Evolutionary conservation across 2,888 invertebrate genomes (phyloP).

Genomic region (Hololepta plana): DNA sequence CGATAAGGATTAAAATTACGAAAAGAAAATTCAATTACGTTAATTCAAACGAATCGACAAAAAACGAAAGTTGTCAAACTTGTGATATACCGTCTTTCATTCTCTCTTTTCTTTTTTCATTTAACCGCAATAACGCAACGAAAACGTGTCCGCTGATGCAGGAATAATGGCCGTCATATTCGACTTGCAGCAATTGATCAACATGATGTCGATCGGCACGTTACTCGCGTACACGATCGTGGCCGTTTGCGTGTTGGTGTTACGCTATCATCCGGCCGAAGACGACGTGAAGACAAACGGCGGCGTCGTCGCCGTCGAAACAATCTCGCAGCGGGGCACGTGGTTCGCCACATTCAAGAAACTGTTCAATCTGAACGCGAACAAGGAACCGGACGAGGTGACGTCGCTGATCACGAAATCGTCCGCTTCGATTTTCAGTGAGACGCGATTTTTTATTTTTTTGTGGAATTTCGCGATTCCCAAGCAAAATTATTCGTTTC

Average conservation of each 20-base stretch:
- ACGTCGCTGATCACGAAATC: slow-evolving; percentile 48
- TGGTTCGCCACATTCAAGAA: slow-evolving; percentile 24
- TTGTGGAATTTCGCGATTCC: background rate
- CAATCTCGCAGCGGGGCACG: slow-evolving; percentile 7
- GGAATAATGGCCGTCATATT: slow-evolving; percentile 77
- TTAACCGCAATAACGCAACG: too few relatives aligned
- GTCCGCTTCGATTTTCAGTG: slow-evolving; percentile 36
- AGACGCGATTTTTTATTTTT: slow-evolving; percentile 18
- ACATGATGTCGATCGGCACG: slow-evolving; percentile 94
- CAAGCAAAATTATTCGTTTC: slow-evolving; percentile 41
- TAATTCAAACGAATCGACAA: too few relatives aligned
- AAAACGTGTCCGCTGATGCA: too few relatives aligned
- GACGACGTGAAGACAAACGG: slow-evolving; percentile 5
- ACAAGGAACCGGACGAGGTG: slow-evolving; percentile 44
- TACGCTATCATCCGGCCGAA: slow-evolving; percentile 39
- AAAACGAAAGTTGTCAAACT: too few relatives aligned
- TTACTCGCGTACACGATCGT: slow-evolving; percentile 83
- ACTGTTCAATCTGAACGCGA: slow-evolving; percentile 51
- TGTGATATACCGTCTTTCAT: too few relatives aligned
- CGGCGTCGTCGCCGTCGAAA: too few relatives aligned
- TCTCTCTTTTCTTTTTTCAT: too few relatives aligned
- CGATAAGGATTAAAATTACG: too few relatives aligned
- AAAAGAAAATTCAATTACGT: too few relatives aligned
- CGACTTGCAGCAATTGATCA: slow-evolving; percentile 76
- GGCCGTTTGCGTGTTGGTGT: slow-evolving; percentile 71